Base-by-base conservation (phyloP, 1,140 invertebrate genomes). In the Lepidurus couesii region DNA sequence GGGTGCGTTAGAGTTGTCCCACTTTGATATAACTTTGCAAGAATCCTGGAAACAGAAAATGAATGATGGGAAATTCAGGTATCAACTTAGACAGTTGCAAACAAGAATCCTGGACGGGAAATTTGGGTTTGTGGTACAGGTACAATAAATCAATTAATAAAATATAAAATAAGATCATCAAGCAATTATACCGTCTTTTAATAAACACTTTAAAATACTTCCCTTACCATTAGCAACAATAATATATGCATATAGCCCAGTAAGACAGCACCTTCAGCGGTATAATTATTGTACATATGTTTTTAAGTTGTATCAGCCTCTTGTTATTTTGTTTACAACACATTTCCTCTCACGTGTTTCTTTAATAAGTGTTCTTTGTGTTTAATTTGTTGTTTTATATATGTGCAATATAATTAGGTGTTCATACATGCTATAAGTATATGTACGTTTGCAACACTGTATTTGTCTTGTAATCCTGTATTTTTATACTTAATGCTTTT, bases 71-170 rank as follows among this genome's bases (percentile, higher is more conserved):
- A 77, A 75, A 73, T 83, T 83, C 47, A 79, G 81, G 74, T 83
- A 83, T 76, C 26, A 80, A n/a, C 74, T 83, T 4, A 76, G 79
- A 24, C 45, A 80, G 77, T 43, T 83, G 24, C 13, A 82, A 42
- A 83, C 81, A 16, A 83, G 80, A 78, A 76, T 81, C 44, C 47
- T 83, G 13, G 45, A 77, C 13, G 83, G 82, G 65, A 80, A 81
- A 78, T 81, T 65, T 80, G 65, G 78, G 6, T 81, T 83, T 80
- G 79, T 83, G 13, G 81, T 81, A 26, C 82, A 82, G 81, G 82
- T 82, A 76, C 75, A 24, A 43, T 42, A 74, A 11, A n/a, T 53
- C 9, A 42, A n/a, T 42, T 7, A 21, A 43, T 16, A 42, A 44
- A 24, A 21, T 43, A 43, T 16, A 42, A 44, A 24, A 21, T 43